A percentile compares a stretch with the other conserved stretches of the same genome.
Conservation (phyloP, 2,888 invertebrate species). For the Andrena haemorrhoa region DNA sequence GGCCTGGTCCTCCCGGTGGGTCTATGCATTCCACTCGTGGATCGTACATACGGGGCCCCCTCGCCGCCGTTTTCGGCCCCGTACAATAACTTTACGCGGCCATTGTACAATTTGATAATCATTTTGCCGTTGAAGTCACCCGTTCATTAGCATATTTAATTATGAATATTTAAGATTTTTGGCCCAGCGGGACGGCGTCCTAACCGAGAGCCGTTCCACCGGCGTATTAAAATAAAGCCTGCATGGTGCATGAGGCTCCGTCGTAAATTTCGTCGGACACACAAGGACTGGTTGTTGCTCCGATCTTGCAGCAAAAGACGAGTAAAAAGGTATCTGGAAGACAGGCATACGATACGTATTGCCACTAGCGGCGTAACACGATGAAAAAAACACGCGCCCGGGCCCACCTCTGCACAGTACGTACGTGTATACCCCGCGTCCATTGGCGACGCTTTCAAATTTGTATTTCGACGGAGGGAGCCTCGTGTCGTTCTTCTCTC, state of each 20-base stretch:
- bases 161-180: conserved; percentile 84
- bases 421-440: conserved; percentile 18
- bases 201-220: conserved; percentile 66
- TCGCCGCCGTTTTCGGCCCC: neutral
- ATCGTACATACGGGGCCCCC: conserved; percentile 2
- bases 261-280: conserved; percentile 81
- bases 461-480: conserved; percentile 30
- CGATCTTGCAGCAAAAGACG: conserved; percentile 76
- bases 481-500: conserved; percentile 10
- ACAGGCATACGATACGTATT: conserved; percentile 79
- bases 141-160: conserved; percentile 84
- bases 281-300: conserved; percentile 79
- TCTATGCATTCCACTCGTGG: conserved; percentile 58
- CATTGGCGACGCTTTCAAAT: conserved; percentile 31
- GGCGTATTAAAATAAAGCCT: conserved; percentile 82
- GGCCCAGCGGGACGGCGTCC: conserved; percentile 80
- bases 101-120: conserved; percentile 83
- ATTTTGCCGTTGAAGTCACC: conserved; percentile 81
- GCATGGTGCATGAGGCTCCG: conserved; percentile 78
- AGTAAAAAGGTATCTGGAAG: conserved; percentile 77
- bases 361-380: conserved; percentile 75
- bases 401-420: conserved; percentile 53
- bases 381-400: conserved; percentile 51
- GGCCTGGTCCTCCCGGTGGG: conserved; percentile 42
- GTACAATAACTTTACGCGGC: conserved; percentile 73